These are phyloP conservation scores for Cairina moschata DNA, from an alignment of 2,113 vertebrate genomes.

Conservation along the genomic window DNA sequence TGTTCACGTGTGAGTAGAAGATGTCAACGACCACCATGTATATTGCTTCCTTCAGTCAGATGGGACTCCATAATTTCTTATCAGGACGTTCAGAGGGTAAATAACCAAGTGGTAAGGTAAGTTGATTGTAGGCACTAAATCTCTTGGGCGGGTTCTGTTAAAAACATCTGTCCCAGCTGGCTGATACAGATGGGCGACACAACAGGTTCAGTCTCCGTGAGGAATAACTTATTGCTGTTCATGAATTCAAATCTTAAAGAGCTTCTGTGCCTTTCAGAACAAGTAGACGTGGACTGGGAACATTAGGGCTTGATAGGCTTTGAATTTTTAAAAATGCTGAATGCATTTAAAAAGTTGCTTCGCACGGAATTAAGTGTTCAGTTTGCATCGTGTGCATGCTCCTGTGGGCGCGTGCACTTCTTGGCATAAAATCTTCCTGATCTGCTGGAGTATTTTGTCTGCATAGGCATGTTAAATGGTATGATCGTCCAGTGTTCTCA, in stretches of 20 bases:
- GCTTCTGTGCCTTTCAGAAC: not conserved
- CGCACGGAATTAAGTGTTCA: not conserved
- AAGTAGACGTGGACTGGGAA: not conserved
- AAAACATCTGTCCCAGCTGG: conserved; percentile 35
- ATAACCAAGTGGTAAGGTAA: not conserved
- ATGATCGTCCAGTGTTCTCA: not conserved
- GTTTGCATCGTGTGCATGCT: rapidly evolving
- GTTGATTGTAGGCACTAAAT: not conserved
- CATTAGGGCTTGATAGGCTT: not conserved
- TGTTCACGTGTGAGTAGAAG: not conserved
- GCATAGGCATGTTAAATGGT: not conserved
- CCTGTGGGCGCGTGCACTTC: not conserved
- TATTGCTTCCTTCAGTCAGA: not conserved
- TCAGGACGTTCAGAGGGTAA: not conserved
- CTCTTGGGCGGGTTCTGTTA: not conserved
- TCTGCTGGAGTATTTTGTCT: not conserved
- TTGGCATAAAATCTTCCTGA: not conserved
- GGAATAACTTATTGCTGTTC: not conserved
- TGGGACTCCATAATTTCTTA: not conserved
- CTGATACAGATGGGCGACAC: not conserved
- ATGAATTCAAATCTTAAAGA: not conserved
- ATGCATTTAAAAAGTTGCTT: not conserved
- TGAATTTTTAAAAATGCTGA: not conserved
- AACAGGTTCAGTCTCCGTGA: conserved; percentile 17
- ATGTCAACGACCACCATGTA: not conserved